Conservation (phyloP, 2,113 vertebrate species). For the Tachycineta bicolor region DNA sequence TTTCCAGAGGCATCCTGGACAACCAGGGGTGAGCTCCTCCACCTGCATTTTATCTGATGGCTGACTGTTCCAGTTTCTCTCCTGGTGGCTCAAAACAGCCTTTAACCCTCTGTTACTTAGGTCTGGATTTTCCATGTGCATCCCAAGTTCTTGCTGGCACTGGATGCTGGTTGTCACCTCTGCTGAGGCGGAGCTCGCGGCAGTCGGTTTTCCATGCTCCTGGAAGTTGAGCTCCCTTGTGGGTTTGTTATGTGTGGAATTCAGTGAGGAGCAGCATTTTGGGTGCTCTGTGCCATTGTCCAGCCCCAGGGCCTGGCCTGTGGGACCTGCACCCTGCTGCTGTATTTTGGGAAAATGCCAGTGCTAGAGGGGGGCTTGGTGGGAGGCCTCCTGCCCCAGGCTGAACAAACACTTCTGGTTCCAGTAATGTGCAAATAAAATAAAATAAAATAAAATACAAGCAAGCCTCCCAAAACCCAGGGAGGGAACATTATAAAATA, state of each 20-base stretch:
- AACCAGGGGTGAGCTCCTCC: not conserved
- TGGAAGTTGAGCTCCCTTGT: not conserved
- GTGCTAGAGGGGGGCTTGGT: not conserved
- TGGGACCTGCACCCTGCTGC: not conserved
- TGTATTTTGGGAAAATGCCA: not conserved
- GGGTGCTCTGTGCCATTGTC: not conserved
- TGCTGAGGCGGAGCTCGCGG: not conserved
- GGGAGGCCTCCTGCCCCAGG: not conserved
- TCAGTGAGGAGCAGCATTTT: not conserved
- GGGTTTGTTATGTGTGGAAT: not conserved
- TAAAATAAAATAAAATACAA: not conserved
- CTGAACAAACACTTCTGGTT: constrained; percentile 25
- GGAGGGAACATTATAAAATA: not conserved
- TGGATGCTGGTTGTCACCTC: not conserved
- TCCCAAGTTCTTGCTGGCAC: not conserved
- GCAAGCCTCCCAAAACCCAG: not conserved
- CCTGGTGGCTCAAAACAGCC: not conserved
- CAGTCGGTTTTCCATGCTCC: not conserved
- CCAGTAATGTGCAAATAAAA: not conserved
- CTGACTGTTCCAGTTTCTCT: not conserved
- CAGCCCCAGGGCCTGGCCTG: not conserved
- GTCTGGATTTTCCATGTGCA: not conserved
- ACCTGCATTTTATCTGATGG: not conserved
- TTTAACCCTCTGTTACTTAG: not conserved
- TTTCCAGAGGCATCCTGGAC: not conserved